phyloP scores from a whole-genome alignment of 2,888 invertebrate species.

The Cistogaster globosa region DNA sequence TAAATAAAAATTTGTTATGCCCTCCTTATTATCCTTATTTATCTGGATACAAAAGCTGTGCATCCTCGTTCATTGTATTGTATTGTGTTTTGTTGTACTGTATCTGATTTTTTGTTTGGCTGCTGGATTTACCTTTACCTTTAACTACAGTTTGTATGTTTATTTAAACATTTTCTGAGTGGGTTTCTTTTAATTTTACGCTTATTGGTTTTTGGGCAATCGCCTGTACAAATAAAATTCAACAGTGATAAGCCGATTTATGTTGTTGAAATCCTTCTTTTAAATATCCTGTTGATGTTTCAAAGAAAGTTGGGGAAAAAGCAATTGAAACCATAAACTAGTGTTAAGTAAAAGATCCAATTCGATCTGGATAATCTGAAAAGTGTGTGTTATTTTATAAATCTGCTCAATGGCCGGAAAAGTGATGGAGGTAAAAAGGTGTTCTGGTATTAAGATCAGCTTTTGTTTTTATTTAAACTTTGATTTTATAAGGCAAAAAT shows the following conservation, averaged over 20 bases:
- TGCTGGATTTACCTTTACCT: constrained; percentile 63
- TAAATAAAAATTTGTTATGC: constrained; percentile 55
- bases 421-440: background rate
- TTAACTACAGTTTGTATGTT: constrained; percentile 42
- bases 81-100: constrained; percentile 11
- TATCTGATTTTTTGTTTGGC: constrained; percentile 33
- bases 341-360: constrained; percentile 55
- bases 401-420: constrained; percentile 17
- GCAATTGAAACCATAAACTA: constrained; percentile 60
- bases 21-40: constrained; percentile 63
- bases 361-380: constrained; percentile 54
- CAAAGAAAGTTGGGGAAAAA: constrained; percentile 27
- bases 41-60: constrained; percentile 24
- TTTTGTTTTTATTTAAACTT: background rate
- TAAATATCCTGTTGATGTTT: constrained; percentile 39
- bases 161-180: constrained; percentile 32
- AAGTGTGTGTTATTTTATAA: constrained; percentile 43
- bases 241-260: constrained; percentile 78
- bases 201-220: constrained; percentile 83
- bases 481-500: background rate
- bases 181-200: constrained; percentile 82
- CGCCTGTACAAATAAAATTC: constrained; percentile 82
- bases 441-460: background rate
- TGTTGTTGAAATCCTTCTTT: constrained; percentile 6
- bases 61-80: constrained; percentile 50